These are phyloP conservation scores for Halotydeus destructor DNA, from an alignment of 1,140 invertebrate species.

Conservation along the genomic window DNA sequence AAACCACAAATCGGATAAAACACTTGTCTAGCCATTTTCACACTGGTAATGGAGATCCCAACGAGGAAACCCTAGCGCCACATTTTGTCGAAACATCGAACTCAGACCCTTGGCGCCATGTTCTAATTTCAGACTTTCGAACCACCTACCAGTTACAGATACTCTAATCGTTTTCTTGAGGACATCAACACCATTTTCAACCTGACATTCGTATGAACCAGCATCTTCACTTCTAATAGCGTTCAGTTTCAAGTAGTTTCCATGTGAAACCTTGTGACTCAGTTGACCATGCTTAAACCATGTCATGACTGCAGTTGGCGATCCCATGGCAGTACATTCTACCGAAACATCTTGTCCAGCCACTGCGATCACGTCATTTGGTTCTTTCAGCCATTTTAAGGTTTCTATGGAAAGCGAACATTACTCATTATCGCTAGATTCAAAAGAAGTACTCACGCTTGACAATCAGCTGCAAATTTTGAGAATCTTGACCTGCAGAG, in stretches of 20 bases:
- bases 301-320: constrained; percentile 13
- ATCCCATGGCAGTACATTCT: constrained; percentile 14
- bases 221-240: neutral
- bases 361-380: constrained; percentile 5
- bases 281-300: constrained; percentile 14
- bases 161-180: constrained; percentile 9
- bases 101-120: too few relatives aligned
- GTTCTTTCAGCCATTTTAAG: constrained; percentile 15
- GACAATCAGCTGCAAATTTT: constrained; percentile 1
- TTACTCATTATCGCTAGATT: neutral
- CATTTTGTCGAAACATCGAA: too few relatives aligned
- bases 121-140: too few relatives aligned
- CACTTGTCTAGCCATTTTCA: too few relatives aligned
- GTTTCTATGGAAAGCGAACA: constrained; percentile 6
- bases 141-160: constrained; percentile 12
- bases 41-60: too few relatives aligned
- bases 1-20: too few relatives aligned
- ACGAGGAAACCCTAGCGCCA: too few relatives aligned
- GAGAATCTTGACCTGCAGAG: constrained; percentile 2
- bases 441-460: constrained; percentile 1
- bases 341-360: constrained; percentile 9
- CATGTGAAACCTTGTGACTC: too few relatives aligned
- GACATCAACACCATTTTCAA: constrained; percentile 11
- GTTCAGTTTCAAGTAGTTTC: too few relatives aligned
- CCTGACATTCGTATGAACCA: neutral